These are phyloP conservation scores for Solenopsis fugax DNA, from an alignment of 1,140 invertebrate species.

Conservation along the genomic window DNA sequence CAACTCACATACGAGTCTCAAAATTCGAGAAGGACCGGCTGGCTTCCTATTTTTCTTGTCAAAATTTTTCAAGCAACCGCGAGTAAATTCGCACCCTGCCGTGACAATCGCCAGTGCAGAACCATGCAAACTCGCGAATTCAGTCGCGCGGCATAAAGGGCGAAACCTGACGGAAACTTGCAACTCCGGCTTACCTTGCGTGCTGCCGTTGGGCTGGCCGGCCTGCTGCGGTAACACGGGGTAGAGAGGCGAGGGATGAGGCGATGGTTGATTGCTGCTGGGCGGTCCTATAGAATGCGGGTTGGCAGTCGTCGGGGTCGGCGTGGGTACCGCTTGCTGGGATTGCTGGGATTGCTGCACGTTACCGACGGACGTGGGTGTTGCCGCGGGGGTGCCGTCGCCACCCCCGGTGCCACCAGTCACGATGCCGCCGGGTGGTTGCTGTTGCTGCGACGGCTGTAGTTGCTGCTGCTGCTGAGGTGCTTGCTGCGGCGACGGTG, in stretches of 20 bases:
- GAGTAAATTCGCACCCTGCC: not conserved
- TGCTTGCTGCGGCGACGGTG: constrained; percentile 82
- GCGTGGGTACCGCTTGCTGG: constrained; percentile 73
- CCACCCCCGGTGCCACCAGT: constrained; percentile 38
- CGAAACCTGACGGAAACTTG: not conserved
- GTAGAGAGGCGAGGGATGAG: constrained; percentile 85
- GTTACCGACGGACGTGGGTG: constrained; percentile 71
- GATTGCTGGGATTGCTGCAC: constrained; percentile 77
- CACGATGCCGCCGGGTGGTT: not conserved
- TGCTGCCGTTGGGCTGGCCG: constrained; percentile 81
- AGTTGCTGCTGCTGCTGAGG: constrained; percentile 79
- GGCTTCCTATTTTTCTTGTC: not conserved
- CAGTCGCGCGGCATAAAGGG: not conserved
- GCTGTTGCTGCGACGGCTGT: constrained; percentile 67
- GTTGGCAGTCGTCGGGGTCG: constrained; percentile 81
- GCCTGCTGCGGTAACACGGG: constrained; percentile 81
- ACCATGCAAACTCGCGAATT: constrained; percentile 1
- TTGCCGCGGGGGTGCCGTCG: constrained; percentile 70
- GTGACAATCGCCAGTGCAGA: not conserved
- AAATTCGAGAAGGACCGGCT: not conserved
- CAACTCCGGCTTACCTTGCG: constrained; percentile 82
- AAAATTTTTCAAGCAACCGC: not conserved
- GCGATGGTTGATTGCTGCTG: constrained; percentile 86
- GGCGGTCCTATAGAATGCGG: constrained; percentile 82
- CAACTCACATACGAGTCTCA: not conserved